Percentiles rank a stretch among this genome's conserved stretches.
Evolutionary conservation across 2,797 vertebrate genomes (phyloP).

Genomic region (Galago senegalensis): DNA sequence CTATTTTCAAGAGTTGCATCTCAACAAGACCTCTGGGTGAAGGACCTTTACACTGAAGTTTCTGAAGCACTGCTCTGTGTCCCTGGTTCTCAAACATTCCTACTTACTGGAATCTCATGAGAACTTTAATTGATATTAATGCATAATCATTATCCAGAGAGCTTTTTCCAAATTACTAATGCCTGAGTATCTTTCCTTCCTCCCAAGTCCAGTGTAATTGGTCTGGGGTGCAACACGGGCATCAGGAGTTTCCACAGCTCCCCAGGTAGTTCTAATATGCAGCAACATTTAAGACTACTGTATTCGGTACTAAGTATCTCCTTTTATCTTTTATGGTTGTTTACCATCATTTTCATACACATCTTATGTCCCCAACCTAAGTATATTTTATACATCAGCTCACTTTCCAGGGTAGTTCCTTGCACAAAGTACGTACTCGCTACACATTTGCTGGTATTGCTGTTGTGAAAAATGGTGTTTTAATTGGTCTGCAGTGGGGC

Average conservation of each 20-base stretch:
- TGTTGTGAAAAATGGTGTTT: conserved; percentile 1
- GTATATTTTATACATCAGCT: neutral
- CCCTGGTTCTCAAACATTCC: neutral
- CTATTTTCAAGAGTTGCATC: neutral
- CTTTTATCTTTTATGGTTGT: neutral
- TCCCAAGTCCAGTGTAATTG: neutral
- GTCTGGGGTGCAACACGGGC: neutral
- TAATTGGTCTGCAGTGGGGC: neutral
- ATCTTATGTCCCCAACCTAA: neutral
- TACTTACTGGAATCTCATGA: neutral
- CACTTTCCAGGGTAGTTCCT: conserved; percentile 12
- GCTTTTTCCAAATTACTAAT: neutral
- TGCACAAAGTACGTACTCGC: conserved; percentile 12
- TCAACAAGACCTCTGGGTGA: neutral
- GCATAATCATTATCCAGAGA: neutral
- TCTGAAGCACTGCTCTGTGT: neutral
- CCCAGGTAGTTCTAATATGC: neutral
- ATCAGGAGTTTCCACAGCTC: neutral
- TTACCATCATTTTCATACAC: neutral
- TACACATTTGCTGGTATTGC: neutral
- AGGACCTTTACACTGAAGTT: neutral
- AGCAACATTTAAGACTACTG: neutral
- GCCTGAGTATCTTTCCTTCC: neutral
- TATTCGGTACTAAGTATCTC: neutral
- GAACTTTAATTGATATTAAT: neutral